Percentiles rank a stretch among this genome's conserved stretches.
These are phyloP conservation scores for Mormyrops boulengeri DNA, from an alignment of 2,797 vertebrate genomes.

Conservation along the genomic window DNA sequence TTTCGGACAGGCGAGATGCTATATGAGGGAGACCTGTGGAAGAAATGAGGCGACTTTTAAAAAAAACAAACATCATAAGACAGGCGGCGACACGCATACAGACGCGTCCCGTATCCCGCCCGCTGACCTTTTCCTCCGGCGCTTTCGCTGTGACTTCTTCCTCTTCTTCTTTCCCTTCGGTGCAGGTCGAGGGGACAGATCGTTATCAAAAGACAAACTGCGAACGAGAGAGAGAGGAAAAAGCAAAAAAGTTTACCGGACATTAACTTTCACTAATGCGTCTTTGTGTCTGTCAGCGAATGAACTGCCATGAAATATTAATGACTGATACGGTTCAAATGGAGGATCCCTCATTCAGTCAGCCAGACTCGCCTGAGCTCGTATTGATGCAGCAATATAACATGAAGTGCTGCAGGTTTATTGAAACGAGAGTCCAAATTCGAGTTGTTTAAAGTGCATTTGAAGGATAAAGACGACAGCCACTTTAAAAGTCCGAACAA, in stretches of 20 bases:
- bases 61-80: conserved; percentile 18
- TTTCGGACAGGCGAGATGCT: conserved; percentile 83
- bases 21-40: conserved; percentile 76
- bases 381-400: neutral
- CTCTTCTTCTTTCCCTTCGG: conserved; percentile 86
- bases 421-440: neutral
- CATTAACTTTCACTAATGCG: conserved; percentile 32
- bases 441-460: neutral
- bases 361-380: neutral
- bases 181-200: conserved; percentile 48
- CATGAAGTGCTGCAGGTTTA: neutral
- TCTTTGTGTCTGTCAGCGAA: conserved; percentile 33
- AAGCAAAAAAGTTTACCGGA: neutral
- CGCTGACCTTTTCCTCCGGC: conserved; percentile 78
- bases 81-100: neutral
- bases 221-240: conserved; percentile 16
- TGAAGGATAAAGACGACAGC: neutral
- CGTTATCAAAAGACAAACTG: conserved; percentile 63
- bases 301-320: conserved; percentile 40
- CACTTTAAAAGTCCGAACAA: neutral
- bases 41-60: neutral
- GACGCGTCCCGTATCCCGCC: neutral
- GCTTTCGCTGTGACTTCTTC: conserved; percentile 83
- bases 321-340: conserved; percentile 22
- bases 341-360: neutral